Conservation (phyloP, 2,113 vertebrate genomes). For the Tauraco erythrolophus region DNA sequence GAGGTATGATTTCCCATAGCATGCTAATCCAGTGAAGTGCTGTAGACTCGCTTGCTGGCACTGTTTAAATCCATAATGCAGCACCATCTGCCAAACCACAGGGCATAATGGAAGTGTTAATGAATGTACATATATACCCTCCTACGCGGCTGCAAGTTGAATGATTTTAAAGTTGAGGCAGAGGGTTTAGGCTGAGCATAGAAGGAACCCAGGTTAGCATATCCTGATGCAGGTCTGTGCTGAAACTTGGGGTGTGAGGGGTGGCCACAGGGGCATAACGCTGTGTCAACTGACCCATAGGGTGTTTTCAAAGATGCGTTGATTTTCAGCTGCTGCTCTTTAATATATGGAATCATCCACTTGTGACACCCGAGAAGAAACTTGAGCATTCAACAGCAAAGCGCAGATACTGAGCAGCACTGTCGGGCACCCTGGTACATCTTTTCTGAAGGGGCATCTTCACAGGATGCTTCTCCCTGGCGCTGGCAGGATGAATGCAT, state of each 20-base stretch:
- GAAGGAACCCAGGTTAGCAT: background rate
- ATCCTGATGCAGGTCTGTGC: background rate
- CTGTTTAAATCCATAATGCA: constrained; percentile 54
- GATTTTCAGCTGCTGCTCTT: background rate
- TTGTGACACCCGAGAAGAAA: background rate
- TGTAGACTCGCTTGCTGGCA: background rate
- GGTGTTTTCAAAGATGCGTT: background rate
- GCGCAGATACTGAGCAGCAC: background rate
- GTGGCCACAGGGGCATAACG: background rate
- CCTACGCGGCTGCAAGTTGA: background rate
- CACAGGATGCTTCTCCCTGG: background rate
- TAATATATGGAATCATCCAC: background rate
- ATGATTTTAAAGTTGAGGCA: background rate
- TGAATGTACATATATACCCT: constrained; percentile 30
- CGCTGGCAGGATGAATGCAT: background rate
- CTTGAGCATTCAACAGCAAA: background rate
- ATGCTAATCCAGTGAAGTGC: constrained; percentile 9
- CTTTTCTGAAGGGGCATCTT: fast-evolving
- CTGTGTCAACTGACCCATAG: background rate
- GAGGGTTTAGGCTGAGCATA: background rate
- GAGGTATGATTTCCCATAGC: constrained; percentile 15
- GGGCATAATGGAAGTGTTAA: constrained; percentile 63
- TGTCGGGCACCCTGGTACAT: background rate
- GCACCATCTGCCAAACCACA: constrained; percentile 48
- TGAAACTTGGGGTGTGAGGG: background rate